These are phyloP conservation scores for Melieria picta DNA, from an alignment of 2,888 invertebrate genomes.

Conservation along the genomic window DNA sequence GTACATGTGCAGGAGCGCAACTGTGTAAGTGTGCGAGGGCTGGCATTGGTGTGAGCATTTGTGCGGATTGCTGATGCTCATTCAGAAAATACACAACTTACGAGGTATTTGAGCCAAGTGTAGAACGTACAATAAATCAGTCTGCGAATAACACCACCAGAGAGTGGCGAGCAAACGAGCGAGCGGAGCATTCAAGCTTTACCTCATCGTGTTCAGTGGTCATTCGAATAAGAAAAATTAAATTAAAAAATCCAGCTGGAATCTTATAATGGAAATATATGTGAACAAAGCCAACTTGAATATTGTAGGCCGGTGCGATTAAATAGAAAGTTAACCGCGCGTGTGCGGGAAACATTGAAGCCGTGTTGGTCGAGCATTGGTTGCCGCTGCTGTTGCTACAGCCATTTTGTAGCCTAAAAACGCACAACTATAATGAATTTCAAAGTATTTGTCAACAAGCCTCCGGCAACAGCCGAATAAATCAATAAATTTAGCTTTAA, in stretches of 20 bases:
- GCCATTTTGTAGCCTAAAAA: no score
- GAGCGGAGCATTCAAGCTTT: neutral
- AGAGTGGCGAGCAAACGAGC: neutral
- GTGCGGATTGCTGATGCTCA: no score
- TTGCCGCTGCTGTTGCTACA: no score
- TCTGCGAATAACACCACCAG: slow-evolving; percentile 43
- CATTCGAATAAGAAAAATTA: no score
- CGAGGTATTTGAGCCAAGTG: slow-evolving; percentile 43
- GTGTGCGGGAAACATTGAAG: neutral
- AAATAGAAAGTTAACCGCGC: neutral
- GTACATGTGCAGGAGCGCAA: neutral
- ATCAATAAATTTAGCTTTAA: slow-evolving; percentile 28
- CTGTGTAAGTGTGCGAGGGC: neutral
- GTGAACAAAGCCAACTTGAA: neutral
- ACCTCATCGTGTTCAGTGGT: neutral
- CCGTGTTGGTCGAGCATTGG: no score
- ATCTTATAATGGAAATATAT: neutral
- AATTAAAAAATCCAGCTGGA: no score
- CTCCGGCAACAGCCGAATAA: slow-evolving; percentile 24
- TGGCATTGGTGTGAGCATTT: no score
- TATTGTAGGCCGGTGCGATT: neutral
- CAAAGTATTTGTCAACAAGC: slow-evolving; percentile 28
- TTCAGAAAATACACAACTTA: no score
- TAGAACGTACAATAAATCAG: slow-evolving; percentile 46
- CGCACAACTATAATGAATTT: slow-evolving; percentile 11